Percentiles rank a stretch among this genome's conserved stretches.
These are phyloP conservation scores for Scaptomyza hsui DNA, from an alignment of 1,140 invertebrate species.

Conservation along the genomic window DNA sequence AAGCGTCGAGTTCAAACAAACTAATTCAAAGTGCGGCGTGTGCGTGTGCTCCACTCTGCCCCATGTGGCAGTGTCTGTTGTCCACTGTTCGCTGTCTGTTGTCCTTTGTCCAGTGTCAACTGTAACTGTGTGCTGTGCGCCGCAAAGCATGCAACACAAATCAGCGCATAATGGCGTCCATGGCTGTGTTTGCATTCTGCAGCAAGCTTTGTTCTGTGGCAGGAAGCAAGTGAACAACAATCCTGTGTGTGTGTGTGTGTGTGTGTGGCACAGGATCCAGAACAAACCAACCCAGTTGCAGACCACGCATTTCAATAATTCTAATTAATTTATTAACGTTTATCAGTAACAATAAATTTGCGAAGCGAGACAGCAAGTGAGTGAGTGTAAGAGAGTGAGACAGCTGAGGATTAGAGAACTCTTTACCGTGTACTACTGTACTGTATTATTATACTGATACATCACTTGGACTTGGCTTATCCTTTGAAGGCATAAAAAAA, in stretches of 20 bases:
- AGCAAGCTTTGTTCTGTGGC: conserved; percentile 10
- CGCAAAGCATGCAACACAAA: conserved; percentile 76
- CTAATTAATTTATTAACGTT: conserved; percentile 84
- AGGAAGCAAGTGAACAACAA: conserved; percentile 40
- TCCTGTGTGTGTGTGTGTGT: background rate
- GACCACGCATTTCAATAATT: conserved; percentile 83
- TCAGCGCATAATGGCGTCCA: conserved; percentile 76
- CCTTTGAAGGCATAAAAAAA: conserved; percentile 4
- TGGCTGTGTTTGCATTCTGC: conserved; percentile 63
- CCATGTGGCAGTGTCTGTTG: conserved; percentile 14
- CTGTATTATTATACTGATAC: conserved; percentile 17
- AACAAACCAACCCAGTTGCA: conserved; percentile 4
- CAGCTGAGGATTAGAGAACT: conserved; percentile 29
- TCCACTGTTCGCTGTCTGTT: conserved; percentile 5
- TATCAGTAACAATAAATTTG: conserved; percentile 81
- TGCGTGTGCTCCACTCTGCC: conserved; percentile 21
- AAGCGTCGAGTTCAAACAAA: conserved; percentile 74
- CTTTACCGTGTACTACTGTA: conserved; percentile 36
- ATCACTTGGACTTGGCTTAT: conserved; percentile 24
- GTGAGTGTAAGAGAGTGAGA: background rate
- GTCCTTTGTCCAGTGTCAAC: conserved; percentile 5
- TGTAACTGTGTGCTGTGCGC: conserved; percentile 43
- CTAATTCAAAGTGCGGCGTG: conserved; percentile 78
- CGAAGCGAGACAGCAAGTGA: conserved; percentile 4
- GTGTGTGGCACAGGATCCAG: too few species aligned